Percentiles rank a stretch among this genome's conserved stretches.
Evolutionary conservation across 2,888 invertebrate genomes (phyloP).

Genomic region (Ophioninae sp.): DNA sequence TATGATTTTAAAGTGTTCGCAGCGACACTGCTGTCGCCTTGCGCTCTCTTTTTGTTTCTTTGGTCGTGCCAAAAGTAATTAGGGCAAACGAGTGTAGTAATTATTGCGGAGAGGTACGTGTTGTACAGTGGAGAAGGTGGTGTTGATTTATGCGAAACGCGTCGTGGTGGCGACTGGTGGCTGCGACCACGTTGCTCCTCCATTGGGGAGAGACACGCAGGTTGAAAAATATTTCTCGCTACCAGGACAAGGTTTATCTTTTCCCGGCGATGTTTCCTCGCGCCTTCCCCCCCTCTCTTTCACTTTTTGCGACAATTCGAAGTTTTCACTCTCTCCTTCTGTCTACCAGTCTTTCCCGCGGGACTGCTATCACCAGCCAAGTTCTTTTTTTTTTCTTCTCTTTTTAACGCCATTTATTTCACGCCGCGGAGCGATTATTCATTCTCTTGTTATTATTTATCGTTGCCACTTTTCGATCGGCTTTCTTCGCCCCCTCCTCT

Average conservation of each 20-base stretch:
- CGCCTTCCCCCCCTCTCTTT: conserved; percentile 16
- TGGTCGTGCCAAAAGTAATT: conserved; percentile 39
- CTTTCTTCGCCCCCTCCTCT: conserved; percentile 14
- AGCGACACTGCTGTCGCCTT: not conserved
- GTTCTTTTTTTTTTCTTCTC: conserved; percentile 57
- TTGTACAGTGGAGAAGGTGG: conserved; percentile 40
- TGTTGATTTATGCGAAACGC: conserved; percentile 62
- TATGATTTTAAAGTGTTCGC: not conserved
- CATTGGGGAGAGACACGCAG: conserved; percentile 47
- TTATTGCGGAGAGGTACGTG: conserved; percentile 52
- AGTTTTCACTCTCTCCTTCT: conserved; percentile 16
- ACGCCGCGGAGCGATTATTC: conserved; percentile 72
- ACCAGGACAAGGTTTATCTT: conserved; percentile 60
- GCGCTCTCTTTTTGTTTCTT: not conserved
- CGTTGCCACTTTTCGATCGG: conserved; percentile 60
- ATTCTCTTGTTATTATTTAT: conserved; percentile 78
- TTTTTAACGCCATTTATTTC: conserved; percentile 72
- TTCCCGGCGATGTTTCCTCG: conserved; percentile 34
- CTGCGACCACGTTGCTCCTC: conserved; percentile 13
- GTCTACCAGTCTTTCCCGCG: not conserved
- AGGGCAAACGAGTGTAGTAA: conserved; percentile 53
- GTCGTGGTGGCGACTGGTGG: conserved; percentile 55
- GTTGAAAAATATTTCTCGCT: conserved; percentile 59
- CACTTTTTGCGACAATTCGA: conserved; percentile 36
- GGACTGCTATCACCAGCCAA: conserved; percentile 61